Evolutionary conservation across 35 echinoderm and acorn worm species (phyloP).

Genomic region (Lytechinus variegatus): DNA sequence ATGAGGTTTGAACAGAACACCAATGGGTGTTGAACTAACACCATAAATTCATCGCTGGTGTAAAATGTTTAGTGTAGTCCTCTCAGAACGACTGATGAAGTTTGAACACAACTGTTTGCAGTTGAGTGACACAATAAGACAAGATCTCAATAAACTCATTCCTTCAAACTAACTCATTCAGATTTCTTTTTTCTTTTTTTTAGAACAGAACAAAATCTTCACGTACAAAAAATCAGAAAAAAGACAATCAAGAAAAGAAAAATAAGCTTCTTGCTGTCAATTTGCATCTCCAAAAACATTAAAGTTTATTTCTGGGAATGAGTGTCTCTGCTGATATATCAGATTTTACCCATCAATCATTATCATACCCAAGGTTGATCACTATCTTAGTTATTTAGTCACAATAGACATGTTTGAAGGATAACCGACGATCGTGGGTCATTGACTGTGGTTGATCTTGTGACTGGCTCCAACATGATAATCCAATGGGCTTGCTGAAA

Average conservation of each 20-base stretch:
- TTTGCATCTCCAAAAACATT: background rate
- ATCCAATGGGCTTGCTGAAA: background rate
- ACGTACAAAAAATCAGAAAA: background rate
- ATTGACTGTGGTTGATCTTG: background rate
- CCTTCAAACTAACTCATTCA: too few relatives aligned
- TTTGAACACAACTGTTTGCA: too few relatives aligned
- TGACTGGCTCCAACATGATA: background rate
- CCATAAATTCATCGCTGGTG: too few relatives aligned
- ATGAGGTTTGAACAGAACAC: too few relatives aligned
- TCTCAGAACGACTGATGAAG: too few relatives aligned
- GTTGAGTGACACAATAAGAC: too few relatives aligned
- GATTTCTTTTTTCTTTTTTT: too few relatives aligned
- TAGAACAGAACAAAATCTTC: background rate
- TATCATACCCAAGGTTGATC: constrained; percentile 4
- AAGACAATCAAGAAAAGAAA: background rate
- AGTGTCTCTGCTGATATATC: background rate
- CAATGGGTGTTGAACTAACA: too few relatives aligned
- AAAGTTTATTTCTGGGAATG: background rate
- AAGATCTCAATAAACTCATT: too few relatives aligned
- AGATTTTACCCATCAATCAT: background rate
- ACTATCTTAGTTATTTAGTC: background rate
- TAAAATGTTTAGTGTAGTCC: too few relatives aligned
- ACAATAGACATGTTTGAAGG: background rate
- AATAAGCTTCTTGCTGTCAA: background rate
- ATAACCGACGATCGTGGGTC: background rate